Base-by-base conservation (phyloP, 2,888 invertebrate species). In the Lordiphosa fenestrarum region DNA sequence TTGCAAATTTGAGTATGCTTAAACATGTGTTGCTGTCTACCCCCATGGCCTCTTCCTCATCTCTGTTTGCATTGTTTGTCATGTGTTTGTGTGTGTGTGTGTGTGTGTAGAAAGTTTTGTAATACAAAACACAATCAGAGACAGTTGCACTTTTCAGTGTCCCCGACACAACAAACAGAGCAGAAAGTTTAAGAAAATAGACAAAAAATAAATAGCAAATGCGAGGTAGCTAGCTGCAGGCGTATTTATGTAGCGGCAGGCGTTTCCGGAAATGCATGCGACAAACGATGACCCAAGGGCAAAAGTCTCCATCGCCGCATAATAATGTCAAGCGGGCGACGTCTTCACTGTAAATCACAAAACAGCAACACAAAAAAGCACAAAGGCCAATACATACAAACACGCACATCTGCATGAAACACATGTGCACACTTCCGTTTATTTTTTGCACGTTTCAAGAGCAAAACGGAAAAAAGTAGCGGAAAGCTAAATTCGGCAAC, bases 291-390 rank as follows among this genome's bases (percentile, higher is more conserved):
- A 67, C 63, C 66, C 56, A 54, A 55, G 68, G 71, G 73, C 66
- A 37, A 69, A 73, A 69, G 73, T 71, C 78, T 71, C 71, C 72
- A 64, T 64, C 72, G 71, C 71, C 73, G 73, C 76, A 76, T 75
- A 72, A 76, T 80, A 82, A 80, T 80, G 80, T 80, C 83, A 75
- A 69, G 70, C 80, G 72, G 80, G 80, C 80, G 80, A 82, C 80
- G 71, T 76, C 76, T 82, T 80, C 82, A 71, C 69, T 68, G 82
- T 72, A 77, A 77, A 81, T 77, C 70, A 71, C 66, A 73, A 80
- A 76, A 76, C 30, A 42, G 25, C 25, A 30, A 13, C 30, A 42
- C 66, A 46, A 57, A 47, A 19, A 19, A 19, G 4, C 19, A 19
- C 19, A 19, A 19, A 19, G 19, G 19, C 19, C 19, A 19, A 19